Evolutionary conservation across 2,888 invertebrate genomes (phyloP).

Genomic region (Acrocyrtus sp.): DNA sequence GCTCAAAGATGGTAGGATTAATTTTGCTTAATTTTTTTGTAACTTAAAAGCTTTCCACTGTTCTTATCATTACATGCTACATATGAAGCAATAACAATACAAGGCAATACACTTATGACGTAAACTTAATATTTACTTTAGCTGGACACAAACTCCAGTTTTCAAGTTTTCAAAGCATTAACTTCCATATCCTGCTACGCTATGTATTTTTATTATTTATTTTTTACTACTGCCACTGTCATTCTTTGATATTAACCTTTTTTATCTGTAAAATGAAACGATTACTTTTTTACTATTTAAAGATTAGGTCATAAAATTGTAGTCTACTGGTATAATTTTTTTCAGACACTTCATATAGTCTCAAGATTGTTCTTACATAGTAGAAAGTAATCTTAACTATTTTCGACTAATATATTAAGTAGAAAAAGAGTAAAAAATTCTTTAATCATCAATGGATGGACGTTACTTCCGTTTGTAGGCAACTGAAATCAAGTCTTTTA

Average conservation of each 20-base stretch:
- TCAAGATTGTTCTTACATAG: slow-evolving; percentile 10
- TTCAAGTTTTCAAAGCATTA: neutral
- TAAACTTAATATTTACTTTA: neutral
- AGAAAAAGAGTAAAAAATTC: slow-evolving; percentile 4
- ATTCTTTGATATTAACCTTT: neutral
- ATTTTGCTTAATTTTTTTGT: slow-evolving; percentile 1
- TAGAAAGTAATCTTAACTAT: no score
- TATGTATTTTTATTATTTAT: neutral
- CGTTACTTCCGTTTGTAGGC: slow-evolving; percentile 25
- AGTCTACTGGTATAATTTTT: slow-evolving; percentile 3
- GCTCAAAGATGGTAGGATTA: slow-evolving; percentile 22
- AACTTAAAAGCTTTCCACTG: neutral
- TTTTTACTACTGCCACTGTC: neutral
- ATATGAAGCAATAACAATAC: neutral
- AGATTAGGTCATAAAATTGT: neutral
- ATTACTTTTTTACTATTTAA: neutral
- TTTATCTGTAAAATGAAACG: neutral
- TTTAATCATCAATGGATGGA: slow-evolving; percentile 13
- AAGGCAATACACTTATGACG: neutral
- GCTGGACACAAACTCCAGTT: neutral
- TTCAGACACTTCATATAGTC: slow-evolving; percentile 3
- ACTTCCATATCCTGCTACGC: neutral
- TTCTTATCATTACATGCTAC: neutral
- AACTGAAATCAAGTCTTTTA: slow-evolving; percentile 52
- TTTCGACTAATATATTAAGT: slow-evolving; percentile 4